Evolutionary conservation across 1,140 invertebrate genomes (phyloP).

Genomic region (Pseudoatta argentina): DNA sequence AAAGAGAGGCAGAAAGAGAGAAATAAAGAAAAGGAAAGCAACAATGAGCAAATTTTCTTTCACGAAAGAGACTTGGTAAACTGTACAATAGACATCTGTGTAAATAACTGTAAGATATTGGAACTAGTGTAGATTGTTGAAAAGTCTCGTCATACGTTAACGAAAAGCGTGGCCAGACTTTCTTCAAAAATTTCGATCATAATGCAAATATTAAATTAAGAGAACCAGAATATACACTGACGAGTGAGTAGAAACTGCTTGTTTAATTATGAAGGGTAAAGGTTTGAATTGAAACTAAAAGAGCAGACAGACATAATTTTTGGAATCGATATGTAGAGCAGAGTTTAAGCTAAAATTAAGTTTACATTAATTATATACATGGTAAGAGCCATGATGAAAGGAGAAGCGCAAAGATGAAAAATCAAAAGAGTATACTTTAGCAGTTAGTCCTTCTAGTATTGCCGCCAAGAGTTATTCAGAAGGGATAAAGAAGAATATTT

Average conservation of each 20-base stretch:
- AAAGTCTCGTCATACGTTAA: background rate
- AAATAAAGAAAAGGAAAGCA: background rate
- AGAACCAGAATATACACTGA: background rate
- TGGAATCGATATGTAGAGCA: constrained; percentile 5
- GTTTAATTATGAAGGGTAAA: background rate
- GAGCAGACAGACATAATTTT: background rate
- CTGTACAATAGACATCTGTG: background rate
- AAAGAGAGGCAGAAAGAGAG: constrained; percentile 3
- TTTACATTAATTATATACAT: constrained; percentile 7
- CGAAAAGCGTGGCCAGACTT: background rate
- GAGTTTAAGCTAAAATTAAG: background rate
- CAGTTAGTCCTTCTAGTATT: background rate
- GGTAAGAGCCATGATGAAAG: background rate
- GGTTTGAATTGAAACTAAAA: constrained; percentile 10
- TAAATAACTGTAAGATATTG: constrained; percentile 35
- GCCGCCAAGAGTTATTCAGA: background rate
- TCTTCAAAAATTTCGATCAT: background rate
- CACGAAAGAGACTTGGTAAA: constrained; percentile 7
- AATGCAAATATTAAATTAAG: constrained; percentile 13
- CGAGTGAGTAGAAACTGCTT: constrained; percentile 7
- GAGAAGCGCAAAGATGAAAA: background rate
- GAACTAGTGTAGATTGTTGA: constrained; percentile 1
- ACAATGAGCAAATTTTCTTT: constrained; percentile 3
- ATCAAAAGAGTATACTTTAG: background rate
- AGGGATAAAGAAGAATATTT: background rate